phyloP scores from a whole-genome alignment of 23 tunicate genomes.

The Corella eumyota region DNA sequence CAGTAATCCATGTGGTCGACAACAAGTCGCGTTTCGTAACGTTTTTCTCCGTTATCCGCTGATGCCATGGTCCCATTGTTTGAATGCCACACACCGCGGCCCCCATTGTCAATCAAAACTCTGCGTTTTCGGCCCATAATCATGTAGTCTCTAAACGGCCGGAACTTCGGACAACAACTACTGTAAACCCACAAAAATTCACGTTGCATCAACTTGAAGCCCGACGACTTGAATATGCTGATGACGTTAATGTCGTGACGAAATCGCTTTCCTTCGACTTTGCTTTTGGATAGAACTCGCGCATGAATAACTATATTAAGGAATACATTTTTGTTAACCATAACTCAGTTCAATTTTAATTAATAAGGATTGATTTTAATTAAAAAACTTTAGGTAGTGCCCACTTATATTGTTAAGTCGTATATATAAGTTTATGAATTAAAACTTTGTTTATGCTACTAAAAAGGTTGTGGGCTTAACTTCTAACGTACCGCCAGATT shows the following conservation, averaged over 20 bases:
- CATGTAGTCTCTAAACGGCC: conserved; percentile 62
- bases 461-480: too few relatives aligned
- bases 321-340: neutral
- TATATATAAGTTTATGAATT: too few relatives aligned
- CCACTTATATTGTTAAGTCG: too few relatives aligned
- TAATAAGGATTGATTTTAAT: too few relatives aligned
- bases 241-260: conserved; percentile 55
- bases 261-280: conserved; percentile 30
- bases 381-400: too few relatives aligned
- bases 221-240: conserved; percentile 42
- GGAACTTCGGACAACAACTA: conserved; percentile 76
- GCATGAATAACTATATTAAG: conserved; percentile 60
- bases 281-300: conserved; percentile 43
- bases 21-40: conserved; percentile 57
- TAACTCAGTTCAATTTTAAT: neutral
- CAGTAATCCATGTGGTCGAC: conserved; percentile 85
- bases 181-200: conserved; percentile 84
- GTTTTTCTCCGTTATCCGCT: neutral
- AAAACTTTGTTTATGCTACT: too few relatives aligned
- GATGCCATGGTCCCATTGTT: conserved; percentile 1
- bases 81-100: conserved; percentile 20
- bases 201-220: conserved; percentile 55
- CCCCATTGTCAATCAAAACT: conserved; percentile 20
- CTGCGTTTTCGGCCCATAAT: conserved; percentile 75
- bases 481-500: too few relatives aligned